Evolutionary conservation across 2,113 vertebrate species (phyloP).

Genomic region (Brachionichthys hirsutus): DNA sequence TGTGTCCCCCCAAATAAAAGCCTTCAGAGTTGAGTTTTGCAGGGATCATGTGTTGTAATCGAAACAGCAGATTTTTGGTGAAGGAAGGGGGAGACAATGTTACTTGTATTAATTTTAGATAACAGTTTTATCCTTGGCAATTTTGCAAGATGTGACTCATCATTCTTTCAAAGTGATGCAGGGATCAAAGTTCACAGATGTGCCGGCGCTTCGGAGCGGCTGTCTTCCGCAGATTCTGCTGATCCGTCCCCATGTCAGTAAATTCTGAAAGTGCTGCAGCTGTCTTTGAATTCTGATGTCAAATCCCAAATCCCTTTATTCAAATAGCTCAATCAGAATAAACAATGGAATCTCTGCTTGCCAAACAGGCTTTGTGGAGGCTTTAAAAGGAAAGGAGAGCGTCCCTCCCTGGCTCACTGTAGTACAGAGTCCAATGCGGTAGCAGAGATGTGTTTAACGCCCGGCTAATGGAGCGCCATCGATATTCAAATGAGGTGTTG

Average conservation of each 20-base stretch:
- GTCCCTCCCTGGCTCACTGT: slow-evolving; percentile 46
- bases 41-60: too few relatives aligned
- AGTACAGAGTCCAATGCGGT: slow-evolving; percentile 48
- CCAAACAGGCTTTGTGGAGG: slow-evolving; percentile 65
- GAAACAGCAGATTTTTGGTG: too few relatives aligned
- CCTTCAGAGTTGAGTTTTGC: too few relatives aligned
- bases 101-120: too few relatives aligned
- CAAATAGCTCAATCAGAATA: slow-evolving; percentile 64
- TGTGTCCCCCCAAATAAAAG: too few relatives aligned
- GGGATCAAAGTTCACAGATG: slow-evolving; percentile 6
- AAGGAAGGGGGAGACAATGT: too few relatives aligned
- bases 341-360: slow-evolving; percentile 59
- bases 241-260: slow-evolving; percentile 38
- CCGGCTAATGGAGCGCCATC: slow-evolving; percentile 59
- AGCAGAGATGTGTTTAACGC: slow-evolving; percentile 49
- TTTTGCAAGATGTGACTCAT: slow-evolving; percentile 1
- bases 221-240: slow-evolving; percentile 24
- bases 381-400: slow-evolving; percentile 46
- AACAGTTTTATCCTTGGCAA: slow-evolving; percentile 5
- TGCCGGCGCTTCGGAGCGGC: not conserved
- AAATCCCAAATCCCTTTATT: slow-evolving; percentile 60
- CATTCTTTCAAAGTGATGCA: slow-evolving; percentile 6
- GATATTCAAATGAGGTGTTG: slow-evolving; percentile 45
- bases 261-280: slow-evolving; percentile 26
- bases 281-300: slow-evolving; percentile 47